Conservation (phyloP, 2,113 vertebrate genomes). For the Seriola quinqueradiata region DNA sequence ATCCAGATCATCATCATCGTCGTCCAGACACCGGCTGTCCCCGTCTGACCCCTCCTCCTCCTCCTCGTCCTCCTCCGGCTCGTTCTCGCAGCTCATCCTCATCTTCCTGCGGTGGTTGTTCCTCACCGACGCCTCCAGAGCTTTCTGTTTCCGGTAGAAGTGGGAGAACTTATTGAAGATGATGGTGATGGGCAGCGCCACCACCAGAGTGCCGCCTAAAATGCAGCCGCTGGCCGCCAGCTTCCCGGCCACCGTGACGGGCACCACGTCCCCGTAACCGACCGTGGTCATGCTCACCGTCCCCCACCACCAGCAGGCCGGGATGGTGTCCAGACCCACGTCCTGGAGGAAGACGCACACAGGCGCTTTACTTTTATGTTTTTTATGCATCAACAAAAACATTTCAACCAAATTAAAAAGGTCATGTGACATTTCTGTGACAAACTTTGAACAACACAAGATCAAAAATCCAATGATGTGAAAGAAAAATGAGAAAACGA, state of each 20-base stretch:
- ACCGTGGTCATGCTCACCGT: slow-evolving; percentile 99
- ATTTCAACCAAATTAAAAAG: not conserved
- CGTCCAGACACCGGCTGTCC: slow-evolving; percentile 75
- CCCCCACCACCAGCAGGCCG: slow-evolving; percentile 99
- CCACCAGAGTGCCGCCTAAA: slow-evolving; percentile 94
- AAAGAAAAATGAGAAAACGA: no score
- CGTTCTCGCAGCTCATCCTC: slow-evolving; percentile 42
- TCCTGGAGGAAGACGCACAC: slow-evolving; percentile 68
- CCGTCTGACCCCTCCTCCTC: slow-evolving; percentile 59
- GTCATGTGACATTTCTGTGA: no score
- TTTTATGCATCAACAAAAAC: not conserved
- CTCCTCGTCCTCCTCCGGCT: slow-evolving; percentile 51
- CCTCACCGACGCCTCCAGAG: slow-evolving; percentile 93
- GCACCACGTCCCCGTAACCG: slow-evolving; percentile 96
- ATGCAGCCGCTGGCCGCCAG: slow-evolving; percentile 96
- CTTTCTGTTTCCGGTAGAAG: slow-evolving; percentile 96
- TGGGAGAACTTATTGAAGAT: slow-evolving; percentile 99
- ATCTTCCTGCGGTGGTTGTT: slow-evolving; percentile 84
- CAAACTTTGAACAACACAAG: no score
- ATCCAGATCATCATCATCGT: slow-evolving; percentile 60
- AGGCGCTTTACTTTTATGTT: not conserved
- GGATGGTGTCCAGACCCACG: slow-evolving; percentile 95
- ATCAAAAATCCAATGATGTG: no score
- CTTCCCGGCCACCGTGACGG: slow-evolving; percentile 93
- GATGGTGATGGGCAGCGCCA: slow-evolving; percentile 97